Evolutionary conservation across 2,113 vertebrate species (phyloP), one percentile per base, ranked within the genome.

Genomic region (Pedetes capensis): DNA sequence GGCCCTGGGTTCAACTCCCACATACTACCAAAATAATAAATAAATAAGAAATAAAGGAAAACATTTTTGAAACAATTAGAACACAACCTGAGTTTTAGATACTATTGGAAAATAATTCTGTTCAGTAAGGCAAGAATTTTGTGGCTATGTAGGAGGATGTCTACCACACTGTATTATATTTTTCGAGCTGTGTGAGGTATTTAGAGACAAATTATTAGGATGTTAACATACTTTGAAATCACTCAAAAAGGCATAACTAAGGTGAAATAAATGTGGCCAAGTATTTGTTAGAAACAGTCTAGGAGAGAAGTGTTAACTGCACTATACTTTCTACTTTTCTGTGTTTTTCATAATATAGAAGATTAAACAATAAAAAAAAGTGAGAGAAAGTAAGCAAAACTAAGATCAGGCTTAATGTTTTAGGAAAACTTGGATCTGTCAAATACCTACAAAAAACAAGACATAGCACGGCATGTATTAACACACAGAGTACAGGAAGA

Each of bases 391-490:
- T 37, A 29, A 44, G 47, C 66, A 64, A 76, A 76, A 23, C 22
- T 55, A 20, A 88, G 27, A 5, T 0, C 8, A 2, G 39, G 39
- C 23, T 14, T 27, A 5, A 68, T 1, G 12, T 2, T 27, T 14
- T 49, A 55, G 42, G 59, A 79, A 55, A 69, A 64, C 37, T 2
- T 1, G 55, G 4, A 42, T 47, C 11, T 13, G 1, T n/a, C 44
- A 6, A 16, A 44, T 11, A 8, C 14, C 22, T 20, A 13, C 3
- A 3, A 6, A 18, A n/a, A 20, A 3, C 6, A 4, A 22, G 47
- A 32, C 9, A 5, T 1, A 2, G 11, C 3, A 6, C 27, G 20
- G 39, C 27, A 3, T 2, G 3, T 8, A 0, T 22, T 14, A 18
- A 4, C 6, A 6, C 0, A 2, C 0, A 7, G 22, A 25, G 25